These are phyloP conservation scores for Ophioninae sp. DNA, from an alignment of 2,888 invertebrate species.

Conservation along the genomic window DNA sequence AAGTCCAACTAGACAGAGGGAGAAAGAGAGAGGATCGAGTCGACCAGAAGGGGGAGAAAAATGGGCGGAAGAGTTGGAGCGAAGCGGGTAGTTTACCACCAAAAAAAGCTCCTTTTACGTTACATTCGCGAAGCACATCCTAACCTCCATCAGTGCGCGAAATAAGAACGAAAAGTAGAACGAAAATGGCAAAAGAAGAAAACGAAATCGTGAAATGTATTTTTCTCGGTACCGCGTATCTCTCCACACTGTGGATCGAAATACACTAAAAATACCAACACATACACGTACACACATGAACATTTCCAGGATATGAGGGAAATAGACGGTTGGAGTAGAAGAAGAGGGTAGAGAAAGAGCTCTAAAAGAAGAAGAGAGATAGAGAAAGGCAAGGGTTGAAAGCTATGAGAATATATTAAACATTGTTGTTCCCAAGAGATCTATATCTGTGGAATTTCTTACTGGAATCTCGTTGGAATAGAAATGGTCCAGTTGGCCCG, in stretches of 20 bases:
- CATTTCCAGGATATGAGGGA: constrained; percentile 18
- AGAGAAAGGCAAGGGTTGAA: constrained; percentile 50
- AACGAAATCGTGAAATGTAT: constrained; percentile 48
- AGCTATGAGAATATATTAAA: constrained; percentile 60
- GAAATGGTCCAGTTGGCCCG: constrained; percentile 74
- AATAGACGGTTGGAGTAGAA: neutral
- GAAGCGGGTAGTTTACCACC: constrained; percentile 52
- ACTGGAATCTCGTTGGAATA: constrained; percentile 79
- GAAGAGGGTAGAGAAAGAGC: neutral
- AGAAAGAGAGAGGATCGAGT: constrained; percentile 47
- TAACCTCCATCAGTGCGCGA: constrained; percentile 50
- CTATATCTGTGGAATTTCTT: constrained; percentile 70
- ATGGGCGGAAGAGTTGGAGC: constrained; percentile 50
- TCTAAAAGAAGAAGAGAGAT: neutral
- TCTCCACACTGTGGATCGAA: constrained; percentile 26
- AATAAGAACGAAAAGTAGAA: constrained; percentile 45
- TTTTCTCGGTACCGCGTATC: constrained; percentile 29
- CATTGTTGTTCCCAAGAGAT: constrained; percentile 54
- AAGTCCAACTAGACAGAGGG: constrained; percentile 30
- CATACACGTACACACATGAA: constrained; percentile 14
- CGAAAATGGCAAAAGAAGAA: constrained; percentile 18
- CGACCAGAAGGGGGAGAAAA: constrained; percentile 35
- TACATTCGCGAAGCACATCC: constrained; percentile 55
- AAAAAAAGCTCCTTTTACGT: constrained; percentile 60
- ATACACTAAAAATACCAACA: constrained; percentile 44